Evolutionary conservation across 2,888 invertebrate genomes (phyloP).

Genomic region (Tetanocera ferruginea): DNA sequence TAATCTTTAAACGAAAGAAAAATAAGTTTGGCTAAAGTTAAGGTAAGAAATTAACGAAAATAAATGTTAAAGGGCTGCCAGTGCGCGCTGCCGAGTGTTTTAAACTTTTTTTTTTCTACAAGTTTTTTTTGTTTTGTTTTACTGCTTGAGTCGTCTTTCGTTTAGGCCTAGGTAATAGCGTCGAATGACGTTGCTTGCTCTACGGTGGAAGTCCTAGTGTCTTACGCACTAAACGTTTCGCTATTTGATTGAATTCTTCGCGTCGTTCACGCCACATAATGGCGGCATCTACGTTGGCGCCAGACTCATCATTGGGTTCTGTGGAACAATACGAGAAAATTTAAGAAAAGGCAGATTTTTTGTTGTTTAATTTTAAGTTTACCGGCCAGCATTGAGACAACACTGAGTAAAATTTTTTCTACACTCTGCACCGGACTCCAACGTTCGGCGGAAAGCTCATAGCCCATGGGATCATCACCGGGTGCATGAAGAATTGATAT

Average conservation of each 20-base stretch:
- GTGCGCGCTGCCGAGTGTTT: slow-evolving; percentile 3
- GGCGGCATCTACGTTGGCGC: slow-evolving; percentile 99
- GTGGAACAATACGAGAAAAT: slow-evolving; percentile 38
- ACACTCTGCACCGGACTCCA: slow-evolving; percentile 99
- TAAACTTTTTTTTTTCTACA: neutral
- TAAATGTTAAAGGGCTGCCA: slow-evolving; percentile 11
- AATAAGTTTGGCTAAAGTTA: slow-evolving; percentile 26
- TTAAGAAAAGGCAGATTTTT: neutral
- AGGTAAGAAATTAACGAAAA: neutral
- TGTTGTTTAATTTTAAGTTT: slow-evolving; percentile 46
- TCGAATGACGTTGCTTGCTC: slow-evolving; percentile 1
- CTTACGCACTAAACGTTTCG: slow-evolving; percentile 90
- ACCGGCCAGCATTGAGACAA: slow-evolving; percentile 98
- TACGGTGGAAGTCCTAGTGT: slow-evolving; percentile 80
- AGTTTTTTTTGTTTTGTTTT: neutral
- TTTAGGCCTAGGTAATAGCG: neutral
- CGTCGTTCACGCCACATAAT: slow-evolving; percentile 99
- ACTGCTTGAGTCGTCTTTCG: neutral
- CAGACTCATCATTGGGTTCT: slow-evolving; percentile 99
- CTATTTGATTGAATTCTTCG: slow-evolving; percentile 92
- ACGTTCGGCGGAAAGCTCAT: slow-evolving; percentile 96
- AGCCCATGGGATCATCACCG: slow-evolving; percentile 99
- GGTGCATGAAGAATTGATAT: slow-evolving; percentile 99
- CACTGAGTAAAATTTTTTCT: slow-evolving; percentile 97
- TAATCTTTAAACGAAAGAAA: slow-evolving; percentile 5